phyloP scores from a whole-genome alignment of 2,888 invertebrate genomes.

The Ormyrus thymus region DNA sequence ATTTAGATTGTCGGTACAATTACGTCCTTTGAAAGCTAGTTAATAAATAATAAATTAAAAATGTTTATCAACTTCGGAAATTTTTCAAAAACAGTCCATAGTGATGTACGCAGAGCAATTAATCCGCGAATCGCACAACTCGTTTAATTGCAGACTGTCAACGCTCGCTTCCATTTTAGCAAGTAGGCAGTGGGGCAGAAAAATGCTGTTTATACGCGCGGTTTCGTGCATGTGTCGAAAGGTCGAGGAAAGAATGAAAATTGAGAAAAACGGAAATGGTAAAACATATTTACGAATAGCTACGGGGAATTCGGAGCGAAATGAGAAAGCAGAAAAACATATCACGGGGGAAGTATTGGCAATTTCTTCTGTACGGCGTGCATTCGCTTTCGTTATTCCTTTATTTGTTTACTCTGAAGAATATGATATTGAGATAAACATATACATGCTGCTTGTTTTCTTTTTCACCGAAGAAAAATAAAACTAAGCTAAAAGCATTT shows the following conservation, averaged over 20 bases:
- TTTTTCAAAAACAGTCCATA: no score
- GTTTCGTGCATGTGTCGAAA: background rate
- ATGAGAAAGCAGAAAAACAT: constrained; percentile 52
- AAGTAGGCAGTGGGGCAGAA: background rate
- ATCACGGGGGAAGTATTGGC: constrained; percentile 40
- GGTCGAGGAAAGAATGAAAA: constrained; percentile 30
- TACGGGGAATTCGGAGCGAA: constrained; percentile 17
- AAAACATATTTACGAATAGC: constrained; percentile 46
- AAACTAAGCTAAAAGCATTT: no score
- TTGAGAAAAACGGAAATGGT: constrained; percentile 33
- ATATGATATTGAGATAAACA: constrained; percentile 19
- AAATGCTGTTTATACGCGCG: background rate
- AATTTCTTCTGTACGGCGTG: constrained; percentile 35
- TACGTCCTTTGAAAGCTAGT: no score
- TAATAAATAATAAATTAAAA: no score
- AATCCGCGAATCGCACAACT: no score
- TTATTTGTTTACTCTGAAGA: constrained; percentile 41
- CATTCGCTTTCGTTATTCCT: constrained; percentile 27
- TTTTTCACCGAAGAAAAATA: background rate
- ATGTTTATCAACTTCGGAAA: no score
- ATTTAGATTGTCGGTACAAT: no score
- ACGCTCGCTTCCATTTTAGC: background rate
- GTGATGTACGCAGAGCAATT: no score
- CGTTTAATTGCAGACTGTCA: no score
- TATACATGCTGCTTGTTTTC: background rate